A percentile compares a stretch with the other conserved stretches of the same genome.
These are phyloP conservation scores for Erithacus rubecula DNA, from an alignment of 2,797 vertebrate genomes.

Conservation along the genomic window DNA sequence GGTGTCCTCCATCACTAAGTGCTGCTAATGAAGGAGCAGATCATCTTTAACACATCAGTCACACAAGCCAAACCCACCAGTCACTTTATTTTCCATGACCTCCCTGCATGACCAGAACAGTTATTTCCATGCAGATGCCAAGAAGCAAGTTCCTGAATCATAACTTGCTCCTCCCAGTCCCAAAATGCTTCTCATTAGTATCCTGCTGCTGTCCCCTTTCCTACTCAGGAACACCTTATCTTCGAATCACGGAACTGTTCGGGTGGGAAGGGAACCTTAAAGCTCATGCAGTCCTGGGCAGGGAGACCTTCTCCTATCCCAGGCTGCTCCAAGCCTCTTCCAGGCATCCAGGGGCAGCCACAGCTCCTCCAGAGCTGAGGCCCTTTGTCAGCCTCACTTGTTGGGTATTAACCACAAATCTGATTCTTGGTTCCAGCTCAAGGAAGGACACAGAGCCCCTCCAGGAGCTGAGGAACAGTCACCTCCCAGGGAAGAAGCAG, in stretches of 20 bases:
- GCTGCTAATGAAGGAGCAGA: conserved; percentile 38
- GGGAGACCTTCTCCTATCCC: not conserved
- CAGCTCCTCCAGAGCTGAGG: not conserved
- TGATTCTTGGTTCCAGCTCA: not conserved
- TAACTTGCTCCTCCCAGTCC: not conserved
- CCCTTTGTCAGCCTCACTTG: not conserved
- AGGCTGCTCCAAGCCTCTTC: not conserved
- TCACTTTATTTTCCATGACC: not conserved
- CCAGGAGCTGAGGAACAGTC: not conserved
- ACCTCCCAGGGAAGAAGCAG: not conserved
- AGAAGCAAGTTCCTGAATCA: conserved; percentile 10
- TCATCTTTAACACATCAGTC: conserved; percentile 43
- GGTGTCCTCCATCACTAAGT: not conserved
- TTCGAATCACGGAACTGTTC: not conserved
- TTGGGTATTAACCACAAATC: not conserved
- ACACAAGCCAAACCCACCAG: conserved; percentile 21
- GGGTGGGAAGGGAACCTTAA: not conserved
- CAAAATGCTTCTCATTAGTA: conserved; percentile 1
- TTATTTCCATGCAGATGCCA: conserved; percentile 22
- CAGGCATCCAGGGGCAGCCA: not conserved
- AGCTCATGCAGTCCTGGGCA: not conserved
- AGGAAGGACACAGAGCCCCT: not conserved
- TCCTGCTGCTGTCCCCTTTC: not conserved
- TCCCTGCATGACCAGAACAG: not conserved
- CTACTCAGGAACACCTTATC: not conserved